Evolutionary conservation across 2,797 vertebrate genomes (phyloP), one percentile per base, ranked within the genome.

Genomic region (Pangasius larnaudii): DNA sequence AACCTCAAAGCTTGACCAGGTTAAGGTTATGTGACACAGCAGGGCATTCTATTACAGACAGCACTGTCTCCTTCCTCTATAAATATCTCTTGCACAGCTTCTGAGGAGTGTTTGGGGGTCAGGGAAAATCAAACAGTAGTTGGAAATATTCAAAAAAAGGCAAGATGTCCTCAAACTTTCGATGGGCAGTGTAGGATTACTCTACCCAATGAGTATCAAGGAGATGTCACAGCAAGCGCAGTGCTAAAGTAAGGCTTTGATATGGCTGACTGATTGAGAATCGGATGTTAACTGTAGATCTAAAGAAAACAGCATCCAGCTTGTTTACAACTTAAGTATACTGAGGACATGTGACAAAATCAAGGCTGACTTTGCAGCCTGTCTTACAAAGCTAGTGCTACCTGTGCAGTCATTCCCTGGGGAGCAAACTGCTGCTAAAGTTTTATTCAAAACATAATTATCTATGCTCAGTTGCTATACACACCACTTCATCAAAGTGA

Each of bases 361-460:
- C 42, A 79, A 53, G 42, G 11, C 30, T 53, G 75, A 49, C 30
- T n/a, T 58, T 58, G 59, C 33, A 69, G 61, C 5, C 19, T 65
- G 61, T 39, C 46, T 49, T 36, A 72, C 56, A 75, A 78, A 84
- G 72, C 42, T 27, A 85, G 46, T 67, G 19, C 46, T 72, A 81
- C 65, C 56, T 46, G 33, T 51, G 49, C 30, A 74, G n/a, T 61
- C 46, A 39, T 63, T 85, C 46, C 56, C 82, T 58, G 10, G 24
- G 58, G 85, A 86, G 46, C 22, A 86, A 69, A 75, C 56, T 82
- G 78, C 46, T 83, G 84, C 88, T 30, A 24, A 72, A 65, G 56
- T 72, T 56, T 75, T 67, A 75, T 75, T 71, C 24, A 72, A 82
- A 89, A 82, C 71, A 59, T 83, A 67, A 86, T 42, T 67, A 72